Conservation (phyloP, 2,797 vertebrate species). For the Hybognathus amarus region DNA sequence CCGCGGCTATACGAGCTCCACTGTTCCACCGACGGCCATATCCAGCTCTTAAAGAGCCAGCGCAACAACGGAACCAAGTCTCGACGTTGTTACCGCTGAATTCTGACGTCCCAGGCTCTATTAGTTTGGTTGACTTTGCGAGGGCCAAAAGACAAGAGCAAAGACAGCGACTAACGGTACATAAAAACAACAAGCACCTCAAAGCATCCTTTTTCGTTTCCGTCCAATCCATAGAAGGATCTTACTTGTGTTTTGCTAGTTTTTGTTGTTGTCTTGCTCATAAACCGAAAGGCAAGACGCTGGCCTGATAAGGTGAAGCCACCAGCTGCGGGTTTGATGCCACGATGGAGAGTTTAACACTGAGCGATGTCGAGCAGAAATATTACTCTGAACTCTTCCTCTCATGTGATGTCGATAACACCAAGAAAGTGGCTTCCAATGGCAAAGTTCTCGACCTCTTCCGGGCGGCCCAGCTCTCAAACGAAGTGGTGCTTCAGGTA, state of each 20-base stretch:
- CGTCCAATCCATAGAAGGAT: conserved; percentile 30
- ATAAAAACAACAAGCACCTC: conserved; percentile 9
- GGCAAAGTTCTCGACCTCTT: conserved; percentile 95
- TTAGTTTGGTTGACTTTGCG: conserved; percentile 49
- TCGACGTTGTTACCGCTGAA: conserved; percentile 44
- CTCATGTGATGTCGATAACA: conserved; percentile 98
- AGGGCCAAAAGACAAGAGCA: conserved; percentile 48
- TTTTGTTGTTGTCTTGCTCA: background rate
- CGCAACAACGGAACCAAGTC: conserved; percentile 60
- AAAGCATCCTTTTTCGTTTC: background rate
- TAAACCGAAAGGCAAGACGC: conserved; percentile 63
- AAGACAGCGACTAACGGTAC: conserved; percentile 37
- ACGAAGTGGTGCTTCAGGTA: conserved; percentile 95
- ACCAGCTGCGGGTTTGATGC: conserved; percentile 50
- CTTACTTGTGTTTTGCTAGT: conserved; percentile 17
- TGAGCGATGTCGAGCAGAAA: conserved; percentile 95
- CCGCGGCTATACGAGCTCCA: conserved; percentile 58
- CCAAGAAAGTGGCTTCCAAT: conserved; percentile 95
- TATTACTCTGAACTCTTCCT: conserved; percentile 96
- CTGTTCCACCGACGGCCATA: conserved; percentile 46
- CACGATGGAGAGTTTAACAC: conserved; percentile 94
- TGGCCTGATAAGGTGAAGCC: conserved; percentile 62
- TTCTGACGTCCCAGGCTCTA: background rate
- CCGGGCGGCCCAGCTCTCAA: conserved; percentile 95
- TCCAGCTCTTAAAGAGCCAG: conserved; percentile 35